Base-by-base conservation (phyloP, 2,888 invertebrate genomes). In the Synanthedon formicaeformis region DNA sequence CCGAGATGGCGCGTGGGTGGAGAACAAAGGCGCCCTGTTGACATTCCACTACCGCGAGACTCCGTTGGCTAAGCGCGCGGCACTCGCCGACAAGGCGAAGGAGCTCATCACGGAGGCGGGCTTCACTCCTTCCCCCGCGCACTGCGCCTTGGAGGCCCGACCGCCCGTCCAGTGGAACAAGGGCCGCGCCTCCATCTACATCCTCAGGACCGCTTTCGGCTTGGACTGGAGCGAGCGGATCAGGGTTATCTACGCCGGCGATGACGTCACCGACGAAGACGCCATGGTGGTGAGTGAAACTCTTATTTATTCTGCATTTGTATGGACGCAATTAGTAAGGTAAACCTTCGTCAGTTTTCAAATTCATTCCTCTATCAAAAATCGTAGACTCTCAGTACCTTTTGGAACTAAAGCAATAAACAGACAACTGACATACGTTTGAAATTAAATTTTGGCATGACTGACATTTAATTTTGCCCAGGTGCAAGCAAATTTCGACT, bases 151-250 rank as follows among this genome's bases (percentile, higher is more conserved):
- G n/a, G 96, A 96, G 75, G 96, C 96, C 0, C 92, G 94, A 60
- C 96, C 96, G 4, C 96, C 96, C 0, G 96, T 96, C 0, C 91
- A 94, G 67, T 96, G 96, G 96, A 94, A 96, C 76, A 96, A 96
- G 78, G 94, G 93, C 59, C 92, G 96, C 48, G 96, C 96, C 10
- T 95, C 95, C 0, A 95, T 96, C 71, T 96, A 96, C 74, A 96
- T 96, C 63, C 78, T 96, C 56, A 90, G 96, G 56, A 96, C 96
- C 2, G 95, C 96, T 0, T 96, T 96, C 69, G 96, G 96, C 1
- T 90, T 96, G 16, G 96, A 96, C 75, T 96, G 96, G 96, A 94
- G 94, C 69, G 96, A 96, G 72, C 89, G 96, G 55, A 94, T 96
- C 63, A 90, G 95, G 66, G 95, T 96, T 60, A 95, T 96, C 64